Base-by-base conservation (phyloP, 2,113 vertebrate species). In the Phyllopteryx taeniolatus region DNA sequence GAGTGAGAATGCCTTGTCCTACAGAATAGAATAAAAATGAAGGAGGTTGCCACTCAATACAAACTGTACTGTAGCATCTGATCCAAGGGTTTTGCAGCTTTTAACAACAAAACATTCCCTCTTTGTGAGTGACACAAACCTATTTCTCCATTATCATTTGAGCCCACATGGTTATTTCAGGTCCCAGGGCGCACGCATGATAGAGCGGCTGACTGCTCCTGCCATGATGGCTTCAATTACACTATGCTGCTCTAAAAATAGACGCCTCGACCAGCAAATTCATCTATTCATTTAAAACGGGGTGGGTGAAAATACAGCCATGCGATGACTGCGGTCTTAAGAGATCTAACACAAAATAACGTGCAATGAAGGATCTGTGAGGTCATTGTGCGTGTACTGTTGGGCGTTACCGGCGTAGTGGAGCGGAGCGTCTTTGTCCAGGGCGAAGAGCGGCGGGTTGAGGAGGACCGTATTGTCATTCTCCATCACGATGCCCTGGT, bases 401-500 rank as follows among this genome's bases (percentile, higher is more conserved):
- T 59, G 39, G 59, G 56, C 19, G 73, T 88, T 93, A 98, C 98
- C 98, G 79, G 98, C 97, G 15, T 99, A 99, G 86, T 94, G 97
- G 74, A 99, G 90, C 0, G 98, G 98, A 20, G 98, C 96, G 1
- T 99, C 98, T 86, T 99, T 99, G 91, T 99, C 98, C 92, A 99
- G 89, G 6, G 98, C 98, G 0, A 99, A 98, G 2, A 99, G 94
- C 0, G 98, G 98, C 0, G 98, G 98, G 74, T 97, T 99, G 76
- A 99, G 94, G 79, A 99, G 92, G 43, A 99, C 98, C 0, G 96
- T 98, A 92, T 98, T 96, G 91, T 99, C 98, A 0, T 99, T 99
- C 93, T 99, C 98, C 96, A 98, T 99, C 76, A 99, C 92, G 17
- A 99, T 99, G 81, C 98, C 98, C 87, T 99, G 97, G 85, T 99